phyloP scores from a whole-genome alignment of 2,888 invertebrate species.

The Melolontha melolontha region DNA sequence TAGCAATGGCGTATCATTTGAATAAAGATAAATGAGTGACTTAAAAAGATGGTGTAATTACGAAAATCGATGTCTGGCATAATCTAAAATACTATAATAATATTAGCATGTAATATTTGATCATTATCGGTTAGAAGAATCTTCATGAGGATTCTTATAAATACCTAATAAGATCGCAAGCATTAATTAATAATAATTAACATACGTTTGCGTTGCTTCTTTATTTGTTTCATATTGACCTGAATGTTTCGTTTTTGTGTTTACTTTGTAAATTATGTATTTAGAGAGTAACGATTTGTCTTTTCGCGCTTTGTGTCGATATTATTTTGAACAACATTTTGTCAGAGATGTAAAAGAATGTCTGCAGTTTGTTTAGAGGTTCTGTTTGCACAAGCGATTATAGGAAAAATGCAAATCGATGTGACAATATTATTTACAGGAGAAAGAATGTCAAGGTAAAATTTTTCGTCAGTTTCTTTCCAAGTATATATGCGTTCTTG shows the following conservation, averaged over 20 bases:
- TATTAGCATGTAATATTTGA: too few species aligned
- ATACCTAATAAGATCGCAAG: too few species aligned
- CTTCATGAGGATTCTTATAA: too few species aligned
- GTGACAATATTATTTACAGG: slow-evolving; percentile 38
- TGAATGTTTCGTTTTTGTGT: slow-evolving; percentile 8
- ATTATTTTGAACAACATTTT: slow-evolving; percentile 21
- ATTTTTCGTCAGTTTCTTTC: slow-evolving; percentile 30
- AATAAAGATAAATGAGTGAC: too few species aligned
- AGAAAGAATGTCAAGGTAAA: slow-evolving; percentile 37
- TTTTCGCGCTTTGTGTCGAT: slow-evolving; percentile 27
- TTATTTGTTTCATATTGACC: too few species aligned
- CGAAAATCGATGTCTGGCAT: too few species aligned
- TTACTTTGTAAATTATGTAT: slow-evolving; percentile 15
- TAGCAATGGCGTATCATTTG: too few species aligned
- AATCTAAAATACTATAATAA: too few species aligned
- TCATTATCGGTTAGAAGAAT: too few species aligned
- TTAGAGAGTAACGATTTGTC: slow-evolving; percentile 28
- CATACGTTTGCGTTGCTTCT: too few species aligned
- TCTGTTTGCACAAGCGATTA: slow-evolving; percentile 30
- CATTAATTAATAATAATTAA: too few species aligned
- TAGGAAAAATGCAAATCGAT: slow-evolving; percentile 39
- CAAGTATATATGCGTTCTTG: slow-evolving; percentile 8
- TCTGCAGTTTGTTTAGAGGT: slow-evolving; percentile 22
- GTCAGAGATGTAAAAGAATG: slow-evolving; percentile 16
- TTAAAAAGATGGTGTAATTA: too few species aligned